Evolutionary conservation across 2,888 invertebrate species (phyloP), one percentile per base, ranked within the genome.

Genomic region (Apamea sordens): DNA sequence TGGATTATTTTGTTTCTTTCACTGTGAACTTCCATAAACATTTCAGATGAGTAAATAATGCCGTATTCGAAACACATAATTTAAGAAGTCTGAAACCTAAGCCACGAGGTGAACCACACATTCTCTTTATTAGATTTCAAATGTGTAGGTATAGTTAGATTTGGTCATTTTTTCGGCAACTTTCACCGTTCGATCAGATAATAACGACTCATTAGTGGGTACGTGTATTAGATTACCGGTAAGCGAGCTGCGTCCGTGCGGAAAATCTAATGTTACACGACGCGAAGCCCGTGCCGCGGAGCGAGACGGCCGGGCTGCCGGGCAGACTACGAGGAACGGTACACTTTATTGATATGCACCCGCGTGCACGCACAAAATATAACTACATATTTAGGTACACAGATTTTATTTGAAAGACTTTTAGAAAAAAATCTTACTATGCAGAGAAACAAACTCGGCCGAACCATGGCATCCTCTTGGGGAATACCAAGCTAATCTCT

Each of bases 161-260:
- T 77, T 61, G 72, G 50, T 72, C 24, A 67, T 77, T 73, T 74
- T 81, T 86, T 88, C 53, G 82, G 63, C n/a, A 75, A 87, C 88
- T 88, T 88, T 88, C 88, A 83, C 88, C 71, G 73, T 75, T 83
- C 81, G 61, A 79, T 73, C 75, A 79, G 73, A 73, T 81, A 78
- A 77, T 76, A 80, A 61, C 70, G 75, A 70, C 73, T 79, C 74
- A 87, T 84, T 87, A 75, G 78, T 74, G 72, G 24, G 64, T 65
- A 79, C 68, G 73, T 75, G 82, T 86, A 82, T 84, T 71, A 73
- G 76, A 77, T 86, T 83, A 81, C 84, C 63, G 47, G 76, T 70
- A 85, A 88, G 80, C 83, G 86, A 76, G 80, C 75, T 73, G 82
- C 86, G 74, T 76, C 84, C 86, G 88, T 76, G 89, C 89, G 88